Conservation (phyloP, 2,797 vertebrate genomes). For the Acanthurus lineatus region DNA sequence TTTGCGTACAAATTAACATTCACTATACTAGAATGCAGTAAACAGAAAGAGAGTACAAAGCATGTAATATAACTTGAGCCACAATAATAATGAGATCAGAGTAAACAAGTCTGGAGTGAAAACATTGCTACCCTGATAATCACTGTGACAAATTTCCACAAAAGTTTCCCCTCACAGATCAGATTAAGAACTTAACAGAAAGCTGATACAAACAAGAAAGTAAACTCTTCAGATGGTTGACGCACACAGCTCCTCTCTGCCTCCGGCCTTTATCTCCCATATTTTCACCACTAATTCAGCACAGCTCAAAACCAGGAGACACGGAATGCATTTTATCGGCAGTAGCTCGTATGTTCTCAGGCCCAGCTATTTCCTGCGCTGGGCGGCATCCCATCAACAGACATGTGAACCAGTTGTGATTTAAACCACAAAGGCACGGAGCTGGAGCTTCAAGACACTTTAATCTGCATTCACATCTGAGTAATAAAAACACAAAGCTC, state of each 20-base stretch:
- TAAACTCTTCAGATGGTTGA: background rate
- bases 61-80: background rate
- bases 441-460: slow-evolving; percentile 36
- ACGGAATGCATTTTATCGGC: slow-evolving; percentile 29
- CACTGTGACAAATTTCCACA: slow-evolving; percentile 2
- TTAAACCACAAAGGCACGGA: slow-evolving; percentile 32
- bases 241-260: background rate
- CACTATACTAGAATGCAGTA: background rate
- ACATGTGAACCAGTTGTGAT: slow-evolving; percentile 53
- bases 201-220: slow-evolving; percentile 37
- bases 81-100: background rate
- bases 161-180: slow-evolving; percentile 19
- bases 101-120: background rate
- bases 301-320: slow-evolving; percentile 26
- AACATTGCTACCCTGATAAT: slow-evolving; percentile 5
- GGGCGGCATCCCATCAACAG: slow-evolving; percentile 46
- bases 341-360: slow-evolving; percentile 47
- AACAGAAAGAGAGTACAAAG: background rate
- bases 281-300: slow-evolving; percentile 32
- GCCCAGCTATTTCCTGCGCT: slow-evolving; percentile 66
- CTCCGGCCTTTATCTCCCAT: slow-evolving; percentile 40
- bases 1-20: background rate
- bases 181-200: slow-evolving; percentile 12
- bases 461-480: slow-evolving; percentile 66
- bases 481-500: slow-evolving; percentile 53